A percentile compares a stretch with the other conserved stretches of the same genome.
These are phyloP conservation scores for Stegastes partitus DNA, from an alignment of 2,113 vertebrate genomes.

Conservation along the genomic window DNA sequence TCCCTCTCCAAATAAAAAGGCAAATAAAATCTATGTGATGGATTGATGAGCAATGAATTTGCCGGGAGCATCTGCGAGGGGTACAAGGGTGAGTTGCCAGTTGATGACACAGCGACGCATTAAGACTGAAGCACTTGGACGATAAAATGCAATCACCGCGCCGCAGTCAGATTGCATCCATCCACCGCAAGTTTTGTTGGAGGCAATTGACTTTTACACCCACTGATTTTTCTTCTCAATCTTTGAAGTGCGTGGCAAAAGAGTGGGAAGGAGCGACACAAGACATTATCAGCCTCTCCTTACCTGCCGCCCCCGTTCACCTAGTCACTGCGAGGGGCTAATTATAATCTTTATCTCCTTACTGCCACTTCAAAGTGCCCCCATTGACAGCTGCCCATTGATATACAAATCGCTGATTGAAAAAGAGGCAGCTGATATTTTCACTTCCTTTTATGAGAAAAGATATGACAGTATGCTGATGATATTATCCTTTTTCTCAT, in stretches of 20 bases:
- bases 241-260: slow-evolving; percentile 46
- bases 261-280: slow-evolving; percentile 9
- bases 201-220: slow-evolving; percentile 71
- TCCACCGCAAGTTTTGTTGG: slow-evolving; percentile 53
- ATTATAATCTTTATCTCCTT: slow-evolving; percentile 70
- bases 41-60: slow-evolving; percentile 76
- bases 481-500: slow-evolving; percentile 73
- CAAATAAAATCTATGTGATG: slow-evolving; percentile 62
- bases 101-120: slow-evolving; percentile 64
- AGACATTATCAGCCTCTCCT: slow-evolving; percentile 42
- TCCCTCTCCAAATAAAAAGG: slow-evolving; percentile 58
- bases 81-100: slow-evolving; percentile 59
- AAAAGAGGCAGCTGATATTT: slow-evolving; percentile 59
- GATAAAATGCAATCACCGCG: slow-evolving; percentile 67
- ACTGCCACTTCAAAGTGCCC: slow-evolving; percentile 62
- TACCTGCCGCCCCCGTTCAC: slow-evolving; percentile 64
- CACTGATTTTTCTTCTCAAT: slow-evolving; percentile 64
- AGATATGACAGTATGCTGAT: slow-evolving; percentile 61
- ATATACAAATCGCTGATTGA: slow-evolving; percentile 75
- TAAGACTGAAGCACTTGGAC: slow-evolving; percentile 55
- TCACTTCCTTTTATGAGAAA: slow-evolving; percentile 46
- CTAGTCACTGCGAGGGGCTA: slow-evolving; percentile 54
- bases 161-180: slow-evolving; percentile 52
- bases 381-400: slow-evolving; percentile 67
- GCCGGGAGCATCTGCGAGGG: slow-evolving; percentile 54